phyloP scores from a whole-genome alignment of 1,140 invertebrate genomes.

The Neomicropteryx cornuta region DNA sequence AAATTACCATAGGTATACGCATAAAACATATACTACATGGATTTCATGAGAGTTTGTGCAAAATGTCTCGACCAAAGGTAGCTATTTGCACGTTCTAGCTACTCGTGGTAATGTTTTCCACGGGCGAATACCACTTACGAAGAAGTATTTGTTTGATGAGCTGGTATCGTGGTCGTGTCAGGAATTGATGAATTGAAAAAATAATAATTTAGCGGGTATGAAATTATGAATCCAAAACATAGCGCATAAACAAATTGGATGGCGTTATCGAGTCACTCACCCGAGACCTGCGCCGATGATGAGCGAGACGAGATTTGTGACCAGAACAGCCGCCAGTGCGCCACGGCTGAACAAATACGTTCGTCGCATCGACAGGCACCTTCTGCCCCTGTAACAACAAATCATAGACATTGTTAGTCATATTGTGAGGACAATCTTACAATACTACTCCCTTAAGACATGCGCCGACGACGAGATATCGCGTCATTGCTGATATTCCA shows the following conservation, averaged over 20 bases:
- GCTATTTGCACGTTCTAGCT: no score
- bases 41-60: no score
- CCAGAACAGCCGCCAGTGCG: conserved; percentile 78
- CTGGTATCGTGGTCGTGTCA: neutral
- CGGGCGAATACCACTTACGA: neutral
- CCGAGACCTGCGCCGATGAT: conserved; percentile 83
- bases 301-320: conserved; percentile 82
- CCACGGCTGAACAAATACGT: conserved; percentile 81
- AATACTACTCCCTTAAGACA: neutral
- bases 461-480: no score
- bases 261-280: conserved; percentile 37
- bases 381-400: conserved; percentile 19
- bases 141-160: neutral
- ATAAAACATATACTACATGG: no score
- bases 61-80: no score
- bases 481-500: no score
- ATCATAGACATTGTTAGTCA: neutral
- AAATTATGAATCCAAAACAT: neutral
- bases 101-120: neutral
- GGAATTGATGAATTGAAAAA: neutral
- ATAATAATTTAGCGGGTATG: neutral
- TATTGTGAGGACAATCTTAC: neutral
- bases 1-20: no score
- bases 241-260: neutral
- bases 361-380: conserved; percentile 59